These are phyloP conservation scores for Rhegmatorhina hoffmannsi DNA, from an alignment of 2,113 vertebrate species.

Conservation along the genomic window DNA sequence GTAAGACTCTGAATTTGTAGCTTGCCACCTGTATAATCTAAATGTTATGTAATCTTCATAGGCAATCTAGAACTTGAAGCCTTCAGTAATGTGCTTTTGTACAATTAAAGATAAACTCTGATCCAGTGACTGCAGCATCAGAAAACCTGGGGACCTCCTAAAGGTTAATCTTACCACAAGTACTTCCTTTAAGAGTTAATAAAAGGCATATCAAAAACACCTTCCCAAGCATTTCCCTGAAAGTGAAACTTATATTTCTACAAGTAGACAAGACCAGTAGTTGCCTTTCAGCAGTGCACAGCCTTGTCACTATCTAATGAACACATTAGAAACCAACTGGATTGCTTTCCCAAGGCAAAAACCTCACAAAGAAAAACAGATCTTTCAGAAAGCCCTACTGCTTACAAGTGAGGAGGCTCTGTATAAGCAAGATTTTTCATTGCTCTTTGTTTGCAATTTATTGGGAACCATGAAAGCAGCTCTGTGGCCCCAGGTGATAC, in stretches of 20 bases:
- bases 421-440: not conserved
- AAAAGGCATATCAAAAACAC: not conserved
- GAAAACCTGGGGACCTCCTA: not conserved
- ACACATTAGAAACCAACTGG: conserved; percentile 14
- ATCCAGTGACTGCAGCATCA: not conserved
- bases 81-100: not conserved
- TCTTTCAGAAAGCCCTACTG: not conserved
- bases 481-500: not conserved
- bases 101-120: not conserved
- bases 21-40: not conserved
- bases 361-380: not conserved
- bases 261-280: not conserved
- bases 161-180: not conserved
- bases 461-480: not conserved
- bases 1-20: not conserved
- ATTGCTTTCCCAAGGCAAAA: conserved; percentile 38
- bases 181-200: not conserved
- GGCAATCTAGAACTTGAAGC: not conserved
- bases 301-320: not conserved
- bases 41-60: not conserved
- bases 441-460: conserved; percentile 26
- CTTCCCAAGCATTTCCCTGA: not conserved
- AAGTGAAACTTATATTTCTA: not conserved
- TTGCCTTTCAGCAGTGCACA: not conserved
- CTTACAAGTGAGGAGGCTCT: not conserved